A percentile compares a stretch with the other conserved stretches of the same genome.
Evolutionary conservation across 2,113 vertebrate species (phyloP).

Genomic region (Prietella phreatophila): DNA sequence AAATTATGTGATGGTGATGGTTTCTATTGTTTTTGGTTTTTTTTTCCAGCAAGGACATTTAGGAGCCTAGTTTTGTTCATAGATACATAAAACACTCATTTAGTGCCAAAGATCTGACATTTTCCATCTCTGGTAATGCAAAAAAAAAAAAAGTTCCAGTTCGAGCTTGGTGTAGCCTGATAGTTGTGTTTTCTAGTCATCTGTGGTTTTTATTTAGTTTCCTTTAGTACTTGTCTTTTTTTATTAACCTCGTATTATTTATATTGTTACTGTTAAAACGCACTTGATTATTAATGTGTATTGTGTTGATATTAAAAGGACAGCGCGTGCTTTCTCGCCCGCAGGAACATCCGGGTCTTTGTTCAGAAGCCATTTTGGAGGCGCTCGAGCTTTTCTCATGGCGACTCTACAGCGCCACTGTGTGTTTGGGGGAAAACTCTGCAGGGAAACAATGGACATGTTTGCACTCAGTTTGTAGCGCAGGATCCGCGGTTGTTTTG

Average conservation of each 20-base stretch:
- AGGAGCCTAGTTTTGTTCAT: not conserved
- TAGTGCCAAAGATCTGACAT: too few species aligned
- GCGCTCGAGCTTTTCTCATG: slow-evolving; percentile 73
- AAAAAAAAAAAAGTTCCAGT: not conserved
- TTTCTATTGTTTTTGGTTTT: too few species aligned
- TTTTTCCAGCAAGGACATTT: not conserved
- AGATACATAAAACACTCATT: too few species aligned
- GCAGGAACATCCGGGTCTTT: slow-evolving; percentile 92
- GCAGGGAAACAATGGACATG: not conserved
- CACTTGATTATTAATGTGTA: not conserved
- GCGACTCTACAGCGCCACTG: slow-evolving; percentile 69
- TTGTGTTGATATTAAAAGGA: not conserved
- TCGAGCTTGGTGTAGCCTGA: not conserved
- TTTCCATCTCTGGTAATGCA: not conserved
- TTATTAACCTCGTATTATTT: not conserved
- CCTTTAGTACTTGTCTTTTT: not conserved
- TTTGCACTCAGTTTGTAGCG: not conserved
- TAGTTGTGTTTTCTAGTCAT: not conserved
- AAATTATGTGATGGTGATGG: too few species aligned
- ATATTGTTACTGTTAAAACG: not conserved
- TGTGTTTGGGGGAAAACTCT: slow-evolving; percentile 55
- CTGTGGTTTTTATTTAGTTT: too few species aligned
- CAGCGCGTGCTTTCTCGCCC: slow-evolving; percentile 52
- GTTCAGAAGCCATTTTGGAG: slow-evolving; percentile 84
- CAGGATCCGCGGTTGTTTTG: not conserved